Base-by-base conservation (phyloP, 2,113 vertebrate genomes). In the Loxodonta africana region DNA sequence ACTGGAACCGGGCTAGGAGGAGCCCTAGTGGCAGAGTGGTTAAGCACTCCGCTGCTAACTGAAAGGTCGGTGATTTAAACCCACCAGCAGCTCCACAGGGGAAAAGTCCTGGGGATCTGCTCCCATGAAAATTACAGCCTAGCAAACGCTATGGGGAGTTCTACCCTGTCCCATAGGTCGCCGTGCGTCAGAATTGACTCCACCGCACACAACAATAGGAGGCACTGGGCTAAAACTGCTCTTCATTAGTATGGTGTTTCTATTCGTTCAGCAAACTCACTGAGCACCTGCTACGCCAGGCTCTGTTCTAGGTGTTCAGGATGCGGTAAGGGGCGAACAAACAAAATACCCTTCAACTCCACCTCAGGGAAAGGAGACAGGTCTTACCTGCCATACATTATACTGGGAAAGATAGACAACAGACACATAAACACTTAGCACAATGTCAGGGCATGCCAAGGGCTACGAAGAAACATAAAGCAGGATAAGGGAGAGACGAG, bases 341-440 rank as follows among this genome's bases (percentile, higher is more conserved):
- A 91, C 48, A 93, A 93, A 89, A 95, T 73, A 71, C 73, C 12
- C 51, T 73, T 17, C 73, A n/a, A 17, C 25, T 89, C 67, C 10
- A 73, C 51, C 44, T 96, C 67, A 62, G 76, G 11, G 57, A n/a
- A 20, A 83, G 48, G n/a, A 95, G n/a, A 62, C 41, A 77, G 23
- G 8, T 93, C 51, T 90, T 84, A 51, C 80, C 67, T 93, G 26
- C 30, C 71, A 76, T 57, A 11, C 18, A 76, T 44, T 91, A 57
- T 37, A 78, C 77, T 84, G 37, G 83, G 18, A 28, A 46, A 93
- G 77, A 88, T 23, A 94, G 37, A 90, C 33, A 83, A 87, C 26
- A 95, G 67, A 23, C 73, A 88, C 85, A 96, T 41, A 81, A 95
- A 78, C 1, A 51, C 8, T 63, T n/a, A 67, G 90, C 21, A 90